A percentile compares a stretch with the other conserved stretches of the same genome.
phyloP scores from a whole-genome alignment of 2,888 invertebrate species.

The Drosophila subsilvestris region DNA sequence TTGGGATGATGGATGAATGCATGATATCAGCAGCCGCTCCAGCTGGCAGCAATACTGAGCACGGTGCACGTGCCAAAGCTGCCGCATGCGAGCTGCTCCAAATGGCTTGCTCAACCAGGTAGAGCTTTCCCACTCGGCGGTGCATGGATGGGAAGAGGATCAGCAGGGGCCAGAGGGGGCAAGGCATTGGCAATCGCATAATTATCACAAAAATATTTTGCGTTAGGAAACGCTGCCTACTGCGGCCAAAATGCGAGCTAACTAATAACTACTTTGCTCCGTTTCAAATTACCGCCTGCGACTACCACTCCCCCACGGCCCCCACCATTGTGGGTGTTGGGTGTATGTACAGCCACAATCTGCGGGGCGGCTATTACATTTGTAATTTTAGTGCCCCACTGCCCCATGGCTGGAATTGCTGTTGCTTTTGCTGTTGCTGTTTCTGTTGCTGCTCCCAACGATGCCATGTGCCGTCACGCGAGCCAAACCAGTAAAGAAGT shows the following conservation, averaged over 20 bases:
- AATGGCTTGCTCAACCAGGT: conserved; percentile 1
- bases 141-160: not conserved
- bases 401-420: not conserved
- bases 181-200: conserved; percentile 36
- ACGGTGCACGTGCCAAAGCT: conserved; percentile 2
- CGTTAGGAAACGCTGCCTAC: conserved; percentile 61
- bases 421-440: conserved; percentile 9
- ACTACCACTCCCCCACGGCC: conserved; percentile 9
- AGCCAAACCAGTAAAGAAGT: conserved; percentile 9
- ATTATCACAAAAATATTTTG: conserved; percentile 57
- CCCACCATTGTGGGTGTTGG: conserved; percentile 3
- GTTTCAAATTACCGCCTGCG: conserved; percentile 22
- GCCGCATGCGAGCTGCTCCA: not conserved
- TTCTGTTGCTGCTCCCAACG: conserved; percentile 7
- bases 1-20: no score
- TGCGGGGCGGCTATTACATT: conserved; percentile 25
- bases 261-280: conserved; percentile 58
- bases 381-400: conserved; percentile 22
- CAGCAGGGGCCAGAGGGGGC: conserved; percentile 6
- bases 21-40: no score
- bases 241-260: conserved; percentile 63
- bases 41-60: no score
- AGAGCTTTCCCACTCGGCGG: not conserved
- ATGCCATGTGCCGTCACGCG: conserved; percentile 5
- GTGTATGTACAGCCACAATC: conserved; percentile 7